Conservation (phyloP, 2,888 invertebrate species). For the Galerucella pusilla region DNA sequence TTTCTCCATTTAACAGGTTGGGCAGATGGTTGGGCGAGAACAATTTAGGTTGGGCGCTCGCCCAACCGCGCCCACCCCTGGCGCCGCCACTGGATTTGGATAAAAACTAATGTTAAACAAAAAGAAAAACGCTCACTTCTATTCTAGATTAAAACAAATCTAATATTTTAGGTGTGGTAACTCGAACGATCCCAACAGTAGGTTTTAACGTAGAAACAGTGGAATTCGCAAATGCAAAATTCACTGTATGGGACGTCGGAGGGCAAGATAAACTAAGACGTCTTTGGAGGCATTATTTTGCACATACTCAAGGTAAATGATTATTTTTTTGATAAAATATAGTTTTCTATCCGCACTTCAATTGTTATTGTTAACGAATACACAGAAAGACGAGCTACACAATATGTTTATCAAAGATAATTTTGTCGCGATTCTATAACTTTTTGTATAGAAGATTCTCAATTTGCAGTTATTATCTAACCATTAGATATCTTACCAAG, state of each 20-base stretch:
- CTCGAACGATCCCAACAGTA: conserved; percentile 96
- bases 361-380: background rate
- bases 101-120: no score
- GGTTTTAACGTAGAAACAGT: conserved; percentile 98
- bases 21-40: no score
- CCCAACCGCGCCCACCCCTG: no score
- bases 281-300: conserved; percentile 97
- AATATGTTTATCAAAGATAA: no score
- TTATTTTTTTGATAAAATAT: conserved; percentile 64
- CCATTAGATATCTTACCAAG: no score
- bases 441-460: no score
- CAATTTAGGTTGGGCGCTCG: no score
- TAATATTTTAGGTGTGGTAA: conserved; percentile 80
- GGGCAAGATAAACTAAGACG: conserved; percentile 97
- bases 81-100: background rate
- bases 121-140: no score
- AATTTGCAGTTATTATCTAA: no score
- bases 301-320: conserved; percentile 81
- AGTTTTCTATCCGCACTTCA: background rate
- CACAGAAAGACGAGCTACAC: background rate
- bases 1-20: no score
- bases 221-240: conserved; percentile 97
- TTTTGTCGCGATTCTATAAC: no score
- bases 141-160: background rate
- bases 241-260: conserved; percentile 98